Evolutionary conservation across 2,113 vertebrate genomes (phyloP), one percentile per base, ranked within the genome.

Genomic region (Psilopogon haemacephalus): DNA sequence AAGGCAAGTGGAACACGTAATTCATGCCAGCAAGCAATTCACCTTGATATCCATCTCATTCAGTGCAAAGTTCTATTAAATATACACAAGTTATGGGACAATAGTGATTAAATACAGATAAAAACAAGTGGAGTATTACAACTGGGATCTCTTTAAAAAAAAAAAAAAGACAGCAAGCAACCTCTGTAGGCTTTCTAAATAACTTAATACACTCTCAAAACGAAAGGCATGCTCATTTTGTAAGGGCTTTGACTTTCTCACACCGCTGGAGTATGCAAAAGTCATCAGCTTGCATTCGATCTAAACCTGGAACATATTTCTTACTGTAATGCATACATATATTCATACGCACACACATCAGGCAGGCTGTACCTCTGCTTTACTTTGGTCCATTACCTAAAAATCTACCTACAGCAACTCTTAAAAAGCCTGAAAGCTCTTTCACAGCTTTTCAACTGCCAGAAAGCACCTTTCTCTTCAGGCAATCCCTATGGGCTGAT

Each of bases 281-380:
- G 35, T 69, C 37, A 78, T 8, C 13, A n/a, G 17, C 5, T 2
- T 56, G 48, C 44, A 72, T n/a, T 16, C 28, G 42, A n/a, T 59
- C 18, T 67, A 74, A 64, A 63, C 8, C 20, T 58, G 16, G 18
- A 67, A 55, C 8, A 4, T 5, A 55, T 30, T 72, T 78, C 54
- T 19, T 58, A 40, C 17, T 46, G 20, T 64, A 74, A 2, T 14
- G 32, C 72, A 23, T 14, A 33, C 0, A 52, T 8, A 56, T 1
- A 44, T 4, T 24, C 0, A 40, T 4, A 17, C 4, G 42, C 6
- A 46, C 2, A 54, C 2, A 60, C 21, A 46, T 17, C 2, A 27
- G 28, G 27, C 7, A 80, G 21, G 21, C 50, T 10, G 35, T 2
- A 59, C 24, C 20, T 30, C 37, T 75, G 42, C 40, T 88, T 35